Conservation (phyloP, 2,888 invertebrate genomes). For the Cryptus viduatorius region DNA sequence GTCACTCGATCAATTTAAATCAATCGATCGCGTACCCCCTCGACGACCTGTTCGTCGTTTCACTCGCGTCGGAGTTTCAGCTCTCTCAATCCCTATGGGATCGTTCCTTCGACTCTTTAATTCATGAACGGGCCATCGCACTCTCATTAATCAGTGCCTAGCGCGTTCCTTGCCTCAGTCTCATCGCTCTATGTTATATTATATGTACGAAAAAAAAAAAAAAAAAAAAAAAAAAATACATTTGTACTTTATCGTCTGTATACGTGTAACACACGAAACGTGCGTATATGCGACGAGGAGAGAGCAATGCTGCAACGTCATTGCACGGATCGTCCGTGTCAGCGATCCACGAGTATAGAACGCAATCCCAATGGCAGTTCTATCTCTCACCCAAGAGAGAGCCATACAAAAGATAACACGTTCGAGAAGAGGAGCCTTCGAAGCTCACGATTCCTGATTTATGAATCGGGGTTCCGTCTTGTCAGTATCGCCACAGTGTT, state of each 20-base stretch:
- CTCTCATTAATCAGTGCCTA: slow-evolving; percentile 70
- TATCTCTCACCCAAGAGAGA: background rate
- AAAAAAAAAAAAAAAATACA: slow-evolving; percentile 11
- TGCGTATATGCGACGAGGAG: slow-evolving; percentile 21
- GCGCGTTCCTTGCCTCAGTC: slow-evolving; percentile 27
- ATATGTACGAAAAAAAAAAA: slow-evolving; percentile 13
- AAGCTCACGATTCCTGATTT: slow-evolving; percentile 74
- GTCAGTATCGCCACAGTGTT: slow-evolving; percentile 51
- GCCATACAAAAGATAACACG: slow-evolving; percentile 41
- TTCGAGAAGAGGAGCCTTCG: slow-evolving; percentile 35
- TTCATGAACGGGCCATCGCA: slow-evolving; percentile 73
- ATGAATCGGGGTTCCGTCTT: slow-evolving; percentile 68
- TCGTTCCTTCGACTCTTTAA: slow-evolving; percentile 61
- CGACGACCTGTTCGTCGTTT: slow-evolving; percentile 67
- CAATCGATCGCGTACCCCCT: slow-evolving; percentile 62
- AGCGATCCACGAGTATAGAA: slow-evolving; percentile 26
- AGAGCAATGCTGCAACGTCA: slow-evolving; percentile 39
- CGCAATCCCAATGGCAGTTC: slow-evolving; percentile 18
- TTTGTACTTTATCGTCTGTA: slow-evolving; percentile 28
- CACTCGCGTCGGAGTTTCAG: background rate
- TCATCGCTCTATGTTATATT: slow-evolving; percentile 10
- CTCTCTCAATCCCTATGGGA: background rate
- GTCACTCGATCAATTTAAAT: slow-evolving; percentile 68
- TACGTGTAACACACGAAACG: slow-evolving; percentile 22
- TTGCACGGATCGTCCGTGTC: slow-evolving; percentile 19